These are phyloP conservation scores for Halocynthia aurantium DNA, from an alignment of 23 tunicate genomes.

Conservation along the genomic window DNA sequence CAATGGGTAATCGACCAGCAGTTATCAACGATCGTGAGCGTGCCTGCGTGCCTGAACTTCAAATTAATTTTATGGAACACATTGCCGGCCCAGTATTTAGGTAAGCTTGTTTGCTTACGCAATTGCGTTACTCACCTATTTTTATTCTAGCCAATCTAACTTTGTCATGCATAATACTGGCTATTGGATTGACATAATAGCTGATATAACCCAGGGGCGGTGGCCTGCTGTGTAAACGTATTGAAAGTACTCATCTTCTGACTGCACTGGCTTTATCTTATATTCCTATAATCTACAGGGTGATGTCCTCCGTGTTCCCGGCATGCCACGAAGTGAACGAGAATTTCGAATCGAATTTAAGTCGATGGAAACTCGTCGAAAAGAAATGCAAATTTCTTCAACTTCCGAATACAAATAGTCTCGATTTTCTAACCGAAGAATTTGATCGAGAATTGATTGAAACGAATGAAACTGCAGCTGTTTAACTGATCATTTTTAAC, in stretches of 20 bases:
- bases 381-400: constrained; percentile 25
- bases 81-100: constrained; percentile 72
- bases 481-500: too few species aligned
- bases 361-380: constrained; percentile 51
- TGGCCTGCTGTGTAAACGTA: background rate
- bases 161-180: background rate
- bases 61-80: constrained; percentile 76
- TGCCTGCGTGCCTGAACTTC: constrained; percentile 87
- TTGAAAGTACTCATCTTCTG: background rate
- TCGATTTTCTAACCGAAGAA: constrained; percentile 64
- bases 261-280: background rate
- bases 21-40: constrained; percentile 70
- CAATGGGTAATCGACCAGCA: constrained; percentile 66
- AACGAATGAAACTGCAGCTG: too few species aligned
- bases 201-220: background rate
- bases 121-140: too few species aligned
- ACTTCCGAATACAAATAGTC: constrained; percentile 36
- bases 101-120: too few species aligned
- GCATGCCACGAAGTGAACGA: constrained; percentile 45
- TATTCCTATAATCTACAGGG: constrained; percentile 17
- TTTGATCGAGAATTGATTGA: constrained; percentile 36
- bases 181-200: background rate
- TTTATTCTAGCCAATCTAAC: too few species aligned
- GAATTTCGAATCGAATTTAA: constrained; percentile 42
- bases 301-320: constrained; percentile 43